Evolutionary conservation across 2,888 invertebrate species (phyloP), one percentile per base, ranked within the genome.

Genomic region (Eugnorisma glareosa): DNA sequence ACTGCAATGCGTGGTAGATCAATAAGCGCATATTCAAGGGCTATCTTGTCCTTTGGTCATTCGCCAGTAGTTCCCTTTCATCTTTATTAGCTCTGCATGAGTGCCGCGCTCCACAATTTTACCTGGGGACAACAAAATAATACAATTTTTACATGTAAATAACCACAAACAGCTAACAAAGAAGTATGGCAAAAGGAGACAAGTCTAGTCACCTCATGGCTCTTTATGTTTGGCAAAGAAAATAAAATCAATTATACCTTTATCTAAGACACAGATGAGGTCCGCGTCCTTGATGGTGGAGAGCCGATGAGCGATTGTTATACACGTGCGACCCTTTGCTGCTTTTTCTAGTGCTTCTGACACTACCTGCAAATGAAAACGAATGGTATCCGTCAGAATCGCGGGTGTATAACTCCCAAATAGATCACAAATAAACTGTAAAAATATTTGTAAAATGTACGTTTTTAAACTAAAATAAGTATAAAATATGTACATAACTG

Each of bases 271-370:
- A 89, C 98, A 98, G 82, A 99, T 99, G 86, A 98, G 95, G 93
- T 99, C 98, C 1, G 98, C 98, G 91, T 98, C 98, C 90, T 98
- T 97, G 83, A 99, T 97, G 0, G 99, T 99, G 21, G 98, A 98
- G 74, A 99, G 97, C 31, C 99, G 97, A 95, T 99, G 99, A 13
- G 99, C 99, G 87, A 99, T 98, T 1, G 98, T 98, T 43, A 99
- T 97, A 89, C 98, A 98, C 0, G 99, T 99, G 68, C 99, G 97
- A 1, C 98, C 98, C 84, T 97, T 97, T 74, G 98, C 97, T 0
- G 99, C 99, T 89, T 97, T 97, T 90, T 99, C 98, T 79, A 99
- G 93, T 0, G 99, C 99, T 90, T 98, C 98, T 88, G 99, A 98
- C 0, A 99, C 99, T 35, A 98, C 96, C 98, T 96, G 92, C 1